Base-by-base conservation (phyloP, 2,797 vertebrate genomes). In the Eupleurogrammus muticus region DNA sequence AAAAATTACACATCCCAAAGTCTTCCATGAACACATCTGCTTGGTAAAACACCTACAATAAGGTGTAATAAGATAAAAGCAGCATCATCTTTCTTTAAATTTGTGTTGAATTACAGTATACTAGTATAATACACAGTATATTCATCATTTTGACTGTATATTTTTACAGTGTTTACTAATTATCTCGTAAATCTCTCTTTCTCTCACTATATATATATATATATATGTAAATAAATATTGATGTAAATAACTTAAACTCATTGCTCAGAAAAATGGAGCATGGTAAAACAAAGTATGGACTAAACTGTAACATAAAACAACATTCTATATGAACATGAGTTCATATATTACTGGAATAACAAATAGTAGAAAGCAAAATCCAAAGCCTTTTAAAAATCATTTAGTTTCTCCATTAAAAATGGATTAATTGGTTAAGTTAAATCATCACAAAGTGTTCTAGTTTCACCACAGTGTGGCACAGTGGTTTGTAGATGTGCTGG, bases 41-140 rank as follows among this genome's bases (percentile, higher is more conserved):
- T 61, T 34, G 1, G 21, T 28, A 52, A 10, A n/a, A 44, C 8
- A 55, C 66, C 42, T 56, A 46, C 32, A 67, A 56, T 21, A 47
- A 57, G 49, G 47, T 46, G 57, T 46, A 51, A 74, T 79, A 68
- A 61, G 47, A 66, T n/a, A 13, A 54, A 58, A 51, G 40, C 16
- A 12, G 1, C 28, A 8, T 36, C 34, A 24, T 54, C 17, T 44
- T 11, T 73, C 23, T 51, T 2, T 54, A 20, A 6, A 48, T 34
- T 59, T 1, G 1, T 48, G 36, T 16, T 35, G 2, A 38, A 6
- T 10, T 60, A 19, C n/a, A n/a, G n/a, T n/a, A n/a, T n/a, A n/a
- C n/a, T 9, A 47, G 9, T 5, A 5, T 6, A 46, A n/a, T 47
- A 28, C 36, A 17, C 3, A 28, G 0, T 20, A 49, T 19, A 38